Percentiles rank a stretch among this genome's conserved stretches.
phyloP scores from a whole-genome alignment of 2,888 invertebrate genomes.

The Salticus scenicus region DNA sequence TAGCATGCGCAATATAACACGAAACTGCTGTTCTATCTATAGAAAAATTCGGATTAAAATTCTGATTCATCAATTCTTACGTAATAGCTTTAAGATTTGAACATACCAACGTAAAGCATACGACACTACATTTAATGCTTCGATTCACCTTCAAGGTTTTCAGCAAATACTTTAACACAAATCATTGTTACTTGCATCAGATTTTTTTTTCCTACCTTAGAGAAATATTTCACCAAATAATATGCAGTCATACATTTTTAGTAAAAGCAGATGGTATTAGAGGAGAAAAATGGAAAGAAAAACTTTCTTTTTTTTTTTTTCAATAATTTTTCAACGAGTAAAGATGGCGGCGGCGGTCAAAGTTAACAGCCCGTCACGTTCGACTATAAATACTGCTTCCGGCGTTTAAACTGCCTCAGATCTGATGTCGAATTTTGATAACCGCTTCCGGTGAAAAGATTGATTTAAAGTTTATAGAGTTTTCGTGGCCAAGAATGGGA shows the following conservation, averaged over 20 bases:
- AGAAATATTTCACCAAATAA: neutral
- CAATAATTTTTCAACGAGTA: neutral
- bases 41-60: too few species aligned
- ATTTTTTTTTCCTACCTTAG: neutral
- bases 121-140: neutral
- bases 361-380: conserved; percentile 11
- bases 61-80: too few species aligned
- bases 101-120: too few species aligned
- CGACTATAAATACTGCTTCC: conserved; percentile 17
- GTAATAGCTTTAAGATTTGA: too few species aligned
- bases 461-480: conserved; percentile 27
- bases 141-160: neutral
- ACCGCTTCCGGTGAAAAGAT: conserved; percentile 34
- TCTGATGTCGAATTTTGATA: conserved; percentile 43
- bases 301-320: neutral
- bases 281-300: neutral
- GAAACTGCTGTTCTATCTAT: too few species aligned
- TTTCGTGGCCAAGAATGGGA: neutral
- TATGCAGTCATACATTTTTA: neutral
- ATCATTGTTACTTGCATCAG: neutral
- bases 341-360: conserved; percentile 13
- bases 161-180: neutral
- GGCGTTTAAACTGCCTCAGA: conserved; percentile 12
- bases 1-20: too few species aligned
- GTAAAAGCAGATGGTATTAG: neutral